These are phyloP conservation scores for Prionace glauca DNA, from an alignment of 2,797 vertebrate species.

Conservation along the genomic window DNA sequence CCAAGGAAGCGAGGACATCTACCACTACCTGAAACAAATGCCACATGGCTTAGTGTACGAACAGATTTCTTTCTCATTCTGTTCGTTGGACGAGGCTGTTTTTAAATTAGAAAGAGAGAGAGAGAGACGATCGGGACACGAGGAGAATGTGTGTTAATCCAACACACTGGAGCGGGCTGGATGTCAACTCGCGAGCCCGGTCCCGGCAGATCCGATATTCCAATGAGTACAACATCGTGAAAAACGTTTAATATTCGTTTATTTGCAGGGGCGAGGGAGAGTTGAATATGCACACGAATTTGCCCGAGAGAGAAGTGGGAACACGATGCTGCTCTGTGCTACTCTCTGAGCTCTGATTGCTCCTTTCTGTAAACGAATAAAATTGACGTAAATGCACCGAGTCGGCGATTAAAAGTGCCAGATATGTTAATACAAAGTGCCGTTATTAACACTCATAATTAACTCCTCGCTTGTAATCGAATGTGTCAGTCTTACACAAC, in stretches of 20 bases:
- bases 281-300: not conserved
- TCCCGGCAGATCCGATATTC: not conserved
- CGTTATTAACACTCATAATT: conserved; percentile 36
- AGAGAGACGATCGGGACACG: too few species aligned
- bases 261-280: not conserved
- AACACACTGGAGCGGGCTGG: not conserved
- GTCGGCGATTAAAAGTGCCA: conserved; percentile 29
- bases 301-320: not conserved
- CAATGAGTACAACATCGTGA: not conserved
- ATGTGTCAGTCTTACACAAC: conserved; percentile 29
- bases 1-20: too few species aligned
- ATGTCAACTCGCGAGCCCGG: too few species aligned
- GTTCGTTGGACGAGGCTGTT: not conserved
- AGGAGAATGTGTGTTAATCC: not conserved
- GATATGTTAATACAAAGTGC: conserved; percentile 31
- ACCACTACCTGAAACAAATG: not conserved
- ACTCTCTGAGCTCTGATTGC: not conserved
- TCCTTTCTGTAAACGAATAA: conserved; percentile 24
- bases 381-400: not conserved
- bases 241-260: not conserved
- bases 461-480: conserved; percentile 36
- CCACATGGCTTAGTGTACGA: not conserved
- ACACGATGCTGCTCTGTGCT: not conserved
- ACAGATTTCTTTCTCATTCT: not conserved
- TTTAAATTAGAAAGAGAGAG: not conserved